Percentiles rank a stretch among this genome's conserved stretches.
phyloP scores from a whole-genome alignment of 2,113 vertebrate species.

The Scatophagus argus region DNA sequence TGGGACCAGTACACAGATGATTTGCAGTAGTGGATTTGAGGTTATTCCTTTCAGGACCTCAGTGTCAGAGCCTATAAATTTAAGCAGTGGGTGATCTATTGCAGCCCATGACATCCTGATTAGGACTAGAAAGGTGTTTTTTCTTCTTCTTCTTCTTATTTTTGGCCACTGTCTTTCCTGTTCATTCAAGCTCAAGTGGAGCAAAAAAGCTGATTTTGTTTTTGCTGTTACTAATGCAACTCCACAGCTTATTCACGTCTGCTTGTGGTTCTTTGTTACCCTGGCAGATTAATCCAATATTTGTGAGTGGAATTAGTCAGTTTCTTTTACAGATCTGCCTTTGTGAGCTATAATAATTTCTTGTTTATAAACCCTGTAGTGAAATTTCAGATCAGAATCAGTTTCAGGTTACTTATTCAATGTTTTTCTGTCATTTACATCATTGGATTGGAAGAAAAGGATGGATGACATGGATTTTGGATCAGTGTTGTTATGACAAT shows the following conservation, averaged over 20 bases:
- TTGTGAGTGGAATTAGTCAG: constrained; percentile 8
- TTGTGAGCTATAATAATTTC: constrained; percentile 1
- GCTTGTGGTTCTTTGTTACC: neutral
- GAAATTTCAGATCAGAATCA: neutral
- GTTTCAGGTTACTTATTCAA: neutral
- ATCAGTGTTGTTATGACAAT: neutral
- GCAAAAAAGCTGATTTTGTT: constrained; percentile 37
- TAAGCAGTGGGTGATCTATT: neutral
- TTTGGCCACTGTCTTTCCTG: too few species aligned
- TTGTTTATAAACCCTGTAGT: neutral
- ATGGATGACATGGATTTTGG: neutral
- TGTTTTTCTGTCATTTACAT: neutral
- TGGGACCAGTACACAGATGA: constrained; percentile 11
- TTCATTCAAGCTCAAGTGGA: constrained; percentile 31
- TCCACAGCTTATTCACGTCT: constrained; percentile 18
- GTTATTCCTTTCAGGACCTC: neutral
- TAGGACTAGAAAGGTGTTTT: neutral
- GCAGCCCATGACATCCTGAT: neutral
- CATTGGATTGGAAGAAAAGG: neutral
- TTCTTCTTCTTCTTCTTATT: too few species aligned
- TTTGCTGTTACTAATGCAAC: constrained; percentile 17
- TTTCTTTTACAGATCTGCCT: constrained; percentile 24
- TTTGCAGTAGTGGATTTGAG: neutral
- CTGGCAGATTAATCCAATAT: constrained; percentile 23
- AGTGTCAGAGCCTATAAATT: neutral